Conservation (phyloP, 2,113 vertebrate genomes). For the Tor tambroides region DNA sequence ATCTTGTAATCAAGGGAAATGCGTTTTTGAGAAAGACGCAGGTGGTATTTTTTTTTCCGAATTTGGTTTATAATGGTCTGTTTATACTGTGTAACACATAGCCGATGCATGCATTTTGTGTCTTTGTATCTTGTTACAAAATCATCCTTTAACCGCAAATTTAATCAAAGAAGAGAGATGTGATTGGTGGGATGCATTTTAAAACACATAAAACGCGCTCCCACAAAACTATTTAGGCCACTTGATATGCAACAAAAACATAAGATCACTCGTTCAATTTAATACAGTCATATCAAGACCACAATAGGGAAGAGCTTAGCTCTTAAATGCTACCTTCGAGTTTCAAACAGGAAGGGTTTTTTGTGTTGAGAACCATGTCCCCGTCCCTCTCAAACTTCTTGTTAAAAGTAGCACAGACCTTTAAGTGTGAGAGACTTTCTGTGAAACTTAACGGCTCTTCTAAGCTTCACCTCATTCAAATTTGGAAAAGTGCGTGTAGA, state of each 20-base stretch:
- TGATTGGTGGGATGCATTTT: not conserved
- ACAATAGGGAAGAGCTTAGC: conserved; percentile 57
- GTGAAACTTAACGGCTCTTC: no score
- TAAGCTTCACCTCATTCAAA: conserved; percentile 64
- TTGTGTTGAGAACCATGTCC: conserved; percentile 44
- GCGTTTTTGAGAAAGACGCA: not conserved
- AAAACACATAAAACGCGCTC: not conserved
- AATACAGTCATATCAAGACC: conserved; percentile 61
- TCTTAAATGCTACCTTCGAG: conserved; percentile 55
- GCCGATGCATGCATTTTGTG: not conserved
- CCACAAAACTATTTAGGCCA: not conserved
- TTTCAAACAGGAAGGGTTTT: conserved; percentile 69
- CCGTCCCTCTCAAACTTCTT: conserved; percentile 38
- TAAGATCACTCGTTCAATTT: not conserved
- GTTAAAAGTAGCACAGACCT: conserved; percentile 49
- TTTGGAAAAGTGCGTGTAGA: conserved; percentile 72
- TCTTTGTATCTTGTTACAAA: not conserved
- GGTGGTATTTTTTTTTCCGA: no score
- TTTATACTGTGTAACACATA: no score
- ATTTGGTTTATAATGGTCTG: no score
- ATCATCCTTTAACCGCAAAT: not conserved
- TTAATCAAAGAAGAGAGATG: not conserved
- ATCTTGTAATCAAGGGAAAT: not conserved
- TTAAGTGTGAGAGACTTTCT: conserved; percentile 63
- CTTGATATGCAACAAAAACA: conserved; percentile 2